Evolutionary conservation across 2,888 invertebrate genomes (phyloP), one percentile per base, ranked within the genome.

Genomic region (Polydrusus tereticollis): DNA sequence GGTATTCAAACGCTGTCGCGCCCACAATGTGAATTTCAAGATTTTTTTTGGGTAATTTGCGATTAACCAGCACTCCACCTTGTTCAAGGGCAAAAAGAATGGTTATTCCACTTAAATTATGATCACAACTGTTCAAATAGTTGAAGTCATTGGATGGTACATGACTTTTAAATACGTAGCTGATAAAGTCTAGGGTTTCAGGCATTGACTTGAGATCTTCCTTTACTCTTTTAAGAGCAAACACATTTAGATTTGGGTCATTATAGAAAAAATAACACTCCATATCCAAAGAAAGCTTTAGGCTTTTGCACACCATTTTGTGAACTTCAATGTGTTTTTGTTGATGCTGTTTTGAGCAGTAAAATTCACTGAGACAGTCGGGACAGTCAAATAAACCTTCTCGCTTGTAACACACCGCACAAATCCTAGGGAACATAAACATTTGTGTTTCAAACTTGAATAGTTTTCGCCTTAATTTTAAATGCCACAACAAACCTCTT

Each of bases 11-110:
- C 1, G 58, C 38, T 29, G 78, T 76, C 18, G 81, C 79, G n/a
- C 84, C 84, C 23, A 83, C 80, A 50, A 83, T 52, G 70, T 83
- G 83, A 23, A 84, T 66, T 18, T 74, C 75, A 55, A 80, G 70
- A 50, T 63, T 63, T 16, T 73, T 63, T 76, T 71, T 74, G 7
- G 59, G 20, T 21, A 69, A 68, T 67, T 60, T 62, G 14, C 77
- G 74, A 29, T 77, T 38, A 20, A 29, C 47, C n/a, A 79, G 18
- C 6, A 76, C 36, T 21, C 72, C 71, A 36, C 65, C 60, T 69
- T 74, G 68, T 73, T 80, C 76, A 21, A 82, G 62, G 4, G 79
- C 78, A 74, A 78, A 77, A 18, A 80, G 57, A 45, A 81, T 77
- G 18, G 77, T 79, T 18, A 78, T 69, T 20, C 73, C 72, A 68